A percentile compares a stretch with the other conserved stretches of the same genome.
phyloP scores from a whole-genome alignment of 2,888 invertebrate species.

The Halictus ligatus region DNA sequence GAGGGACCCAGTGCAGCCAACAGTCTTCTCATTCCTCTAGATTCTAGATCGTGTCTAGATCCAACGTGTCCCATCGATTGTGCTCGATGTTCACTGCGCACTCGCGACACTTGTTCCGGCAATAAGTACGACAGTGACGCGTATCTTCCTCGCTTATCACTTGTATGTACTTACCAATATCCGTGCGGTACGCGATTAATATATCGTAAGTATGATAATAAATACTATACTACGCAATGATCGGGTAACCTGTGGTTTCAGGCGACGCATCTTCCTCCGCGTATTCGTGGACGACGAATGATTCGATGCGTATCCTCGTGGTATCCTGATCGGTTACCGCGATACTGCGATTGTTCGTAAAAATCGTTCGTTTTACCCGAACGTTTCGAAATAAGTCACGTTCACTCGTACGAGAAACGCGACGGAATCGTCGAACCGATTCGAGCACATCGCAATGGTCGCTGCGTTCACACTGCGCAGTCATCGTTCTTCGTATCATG shows the following conservation, averaged over 20 bases:
- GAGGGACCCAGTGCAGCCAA: neutral
- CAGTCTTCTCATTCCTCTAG: neutral
- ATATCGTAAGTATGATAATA: conserved; percentile 24
- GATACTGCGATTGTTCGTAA: neutral
- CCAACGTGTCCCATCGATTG: neutral
- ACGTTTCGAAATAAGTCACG: neutral
- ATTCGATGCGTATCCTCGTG: neutral
- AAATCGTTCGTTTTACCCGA: neutral
- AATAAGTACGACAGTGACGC: conserved; percentile 59
- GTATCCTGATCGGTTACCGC: neutral
- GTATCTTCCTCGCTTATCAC: conserved; percentile 9
- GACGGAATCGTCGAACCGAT: conserved; percentile 6
- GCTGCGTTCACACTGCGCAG: conserved; percentile 60
- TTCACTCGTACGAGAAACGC: conserved; percentile 1
- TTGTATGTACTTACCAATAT: conserved; percentile 51
- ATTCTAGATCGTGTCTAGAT: neutral
- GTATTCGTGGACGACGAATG: neutral
- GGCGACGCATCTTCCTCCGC: neutral
- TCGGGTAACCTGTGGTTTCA: conserved; percentile 1
- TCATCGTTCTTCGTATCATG: conserved; percentile 69
- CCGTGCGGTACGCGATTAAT: conserved; percentile 20
- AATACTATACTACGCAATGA: conserved; percentile 26
- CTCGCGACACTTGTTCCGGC: conserved; percentile 18
- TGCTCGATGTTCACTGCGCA: conserved; percentile 9
- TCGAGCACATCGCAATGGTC: neutral